phyloP scores from a whole-genome alignment of 2,888 invertebrate genomes.

The Eueremaeus valkanovi region DNA sequence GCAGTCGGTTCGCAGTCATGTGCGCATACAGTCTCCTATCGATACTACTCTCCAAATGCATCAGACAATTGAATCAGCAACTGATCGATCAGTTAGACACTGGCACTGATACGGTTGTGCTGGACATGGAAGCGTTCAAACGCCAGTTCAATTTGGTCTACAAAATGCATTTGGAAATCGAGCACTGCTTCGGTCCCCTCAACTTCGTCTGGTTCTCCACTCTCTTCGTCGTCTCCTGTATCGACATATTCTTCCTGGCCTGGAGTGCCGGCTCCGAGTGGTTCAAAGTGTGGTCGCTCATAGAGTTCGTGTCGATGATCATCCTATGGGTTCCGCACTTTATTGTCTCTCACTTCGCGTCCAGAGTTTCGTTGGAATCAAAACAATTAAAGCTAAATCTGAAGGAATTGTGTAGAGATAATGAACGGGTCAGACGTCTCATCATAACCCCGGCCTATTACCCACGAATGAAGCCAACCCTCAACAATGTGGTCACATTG shows the following conservation, averaged over 20 bases:
- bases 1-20: constrained; percentile 36
- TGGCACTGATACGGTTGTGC: background rate
- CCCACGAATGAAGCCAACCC: constrained; percentile 36
- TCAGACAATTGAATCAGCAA: constrained; percentile 18
- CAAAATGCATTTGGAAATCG: constrained; percentile 38
- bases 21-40: constrained; percentile 39
- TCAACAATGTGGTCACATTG: constrained; percentile 34
- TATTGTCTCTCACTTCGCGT: constrained; percentile 35
- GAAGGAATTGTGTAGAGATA: constrained; percentile 38
- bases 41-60: constrained; percentile 37
- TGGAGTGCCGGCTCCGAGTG: constrained; percentile 40
- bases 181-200: constrained; percentile 39
- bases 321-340: constrained; percentile 39
- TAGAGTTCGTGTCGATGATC: constrained; percentile 40
- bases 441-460: constrained; percentile 32
- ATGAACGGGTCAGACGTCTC: constrained; percentile 18
- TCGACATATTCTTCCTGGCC: constrained; percentile 40
- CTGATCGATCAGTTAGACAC: constrained; percentile 16
- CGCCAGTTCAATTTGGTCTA: constrained; percentile 38
- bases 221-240: constrained; percentile 40
- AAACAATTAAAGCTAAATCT: constrained; percentile 36
- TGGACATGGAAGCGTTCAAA: constrained; percentile 36
- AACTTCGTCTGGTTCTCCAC: constrained; percentile 40
- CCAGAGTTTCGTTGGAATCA: constrained; percentile 30
- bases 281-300: constrained; percentile 37